Percentiles rank a stretch among this genome's conserved stretches.
These are phyloP conservation scores for Diplosoma virens DNA, from an alignment of 23 tunicate species.

Conservation along the genomic window DNA sequence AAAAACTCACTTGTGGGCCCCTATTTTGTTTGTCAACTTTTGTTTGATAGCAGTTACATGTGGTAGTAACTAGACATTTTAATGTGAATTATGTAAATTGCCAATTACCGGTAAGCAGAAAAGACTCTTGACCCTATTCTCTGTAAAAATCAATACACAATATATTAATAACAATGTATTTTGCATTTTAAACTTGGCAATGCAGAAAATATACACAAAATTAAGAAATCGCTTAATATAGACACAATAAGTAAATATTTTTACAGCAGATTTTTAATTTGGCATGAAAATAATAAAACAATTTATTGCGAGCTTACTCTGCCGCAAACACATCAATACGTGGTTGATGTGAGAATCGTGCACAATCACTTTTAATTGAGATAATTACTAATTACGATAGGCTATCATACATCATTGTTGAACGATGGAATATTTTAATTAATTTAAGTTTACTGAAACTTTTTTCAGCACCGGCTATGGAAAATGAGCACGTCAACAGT, in stretches of 20 bases:
- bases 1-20: no score
- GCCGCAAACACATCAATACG: neutral
- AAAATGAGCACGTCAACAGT: neutral
- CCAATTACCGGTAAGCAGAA: no score
- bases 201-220: no score
- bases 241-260: neutral
- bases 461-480: neutral
- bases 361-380: neutral
- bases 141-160: no score
- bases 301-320: neutral
- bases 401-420: neutral
- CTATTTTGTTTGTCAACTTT: no score
- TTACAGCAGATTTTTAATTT: neutral
- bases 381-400: neutral
- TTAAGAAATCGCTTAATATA: no score
- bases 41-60: no score
- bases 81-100: no score
- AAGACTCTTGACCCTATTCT: no score
- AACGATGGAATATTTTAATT: neutral
- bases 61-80: no score
- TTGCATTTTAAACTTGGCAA: no score
- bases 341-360: neutral
- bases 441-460: neutral
- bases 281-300: neutral
- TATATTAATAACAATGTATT: no score